Base-by-base conservation (phyloP, 1,140 invertebrate genomes). In the Drosophila bifasciata region DNA sequence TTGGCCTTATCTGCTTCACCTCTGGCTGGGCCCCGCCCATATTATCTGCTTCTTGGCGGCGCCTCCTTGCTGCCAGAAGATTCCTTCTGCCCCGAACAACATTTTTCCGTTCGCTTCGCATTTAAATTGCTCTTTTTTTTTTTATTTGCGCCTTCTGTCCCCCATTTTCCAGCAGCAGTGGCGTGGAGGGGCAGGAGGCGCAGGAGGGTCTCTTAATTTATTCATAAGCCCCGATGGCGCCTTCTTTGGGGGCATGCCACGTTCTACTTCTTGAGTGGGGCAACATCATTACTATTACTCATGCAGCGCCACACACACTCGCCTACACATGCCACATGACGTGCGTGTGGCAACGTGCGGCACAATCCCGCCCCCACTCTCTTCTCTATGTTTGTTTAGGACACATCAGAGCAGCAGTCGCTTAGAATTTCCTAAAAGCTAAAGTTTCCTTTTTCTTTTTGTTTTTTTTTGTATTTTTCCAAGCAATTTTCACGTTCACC, bases 271-370 rank as follows among this genome's bases (percentile, higher is more conserved):
- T 85, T 81, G 73, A 85, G 83, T 81, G 77, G 77, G 79, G 73
- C 81, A 86, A 88, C 81, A 88, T 81, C 81, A 86, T 86, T 88
- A 81, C 81, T 86, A 86, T 85, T 81, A 81, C 83, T 86, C 81
- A 86, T 81, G 73, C 79, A 72, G 56, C 49, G 53, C 70, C 70
- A 64, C 66, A 66, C 52, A 60, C 15, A 36, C 63, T 49, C 59
- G 39, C 44, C 40, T 52, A 64, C 60, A 62, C 73, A 80, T 70
- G 60, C 58, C 32, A 36, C 32, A 36, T 13, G 32, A 62, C 61
- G 78, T 86, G 81, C 81, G 81, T 86, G 81, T 52, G 74, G 69
- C 83, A 81, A 64, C 85, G 71, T 67, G 23, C n/a, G 71, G 55
- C 41, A 70, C 59, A 50, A 7, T 28, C 28, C 23, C 23, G 7